Conservation (phyloP, 2,888 invertebrate genomes). For the Tipula vernalis region DNA sequence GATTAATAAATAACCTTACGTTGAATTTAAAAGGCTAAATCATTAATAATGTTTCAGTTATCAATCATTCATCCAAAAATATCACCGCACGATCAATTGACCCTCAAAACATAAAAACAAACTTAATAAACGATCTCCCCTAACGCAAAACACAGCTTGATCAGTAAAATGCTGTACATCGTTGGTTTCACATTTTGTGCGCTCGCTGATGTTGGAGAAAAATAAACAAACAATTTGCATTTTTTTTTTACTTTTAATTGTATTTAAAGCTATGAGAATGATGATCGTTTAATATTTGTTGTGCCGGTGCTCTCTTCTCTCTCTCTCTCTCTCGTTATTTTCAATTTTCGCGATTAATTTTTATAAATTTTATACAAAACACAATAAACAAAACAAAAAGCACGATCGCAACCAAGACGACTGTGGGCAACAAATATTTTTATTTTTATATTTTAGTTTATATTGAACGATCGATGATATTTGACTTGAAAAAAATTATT, state of each 20-base stretch:
- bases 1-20: background rate
- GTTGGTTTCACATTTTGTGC: background rate
- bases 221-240: background rate
- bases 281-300: background rate
- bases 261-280: background rate
- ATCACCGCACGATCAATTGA: background rate
- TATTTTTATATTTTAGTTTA: background rate
- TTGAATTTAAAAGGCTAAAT: background rate
- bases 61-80: background rate
- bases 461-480: background rate
- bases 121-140: background rate
- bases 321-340: background rate
- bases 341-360: background rate
- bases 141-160: background rate
- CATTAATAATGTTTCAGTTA: background rate
- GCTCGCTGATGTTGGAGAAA: background rate
- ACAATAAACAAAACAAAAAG: background rate
- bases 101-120: background rate
- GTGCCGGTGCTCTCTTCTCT: background rate
- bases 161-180: background rate
- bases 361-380: background rate
- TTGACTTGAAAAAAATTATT: background rate
- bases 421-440: background rate
- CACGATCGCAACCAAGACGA: background rate
- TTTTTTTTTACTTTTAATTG: too few species aligned